phyloP scores from a whole-genome alignment of 2,113 vertebrate genomes.

The Sigmodon hispidus region DNA sequence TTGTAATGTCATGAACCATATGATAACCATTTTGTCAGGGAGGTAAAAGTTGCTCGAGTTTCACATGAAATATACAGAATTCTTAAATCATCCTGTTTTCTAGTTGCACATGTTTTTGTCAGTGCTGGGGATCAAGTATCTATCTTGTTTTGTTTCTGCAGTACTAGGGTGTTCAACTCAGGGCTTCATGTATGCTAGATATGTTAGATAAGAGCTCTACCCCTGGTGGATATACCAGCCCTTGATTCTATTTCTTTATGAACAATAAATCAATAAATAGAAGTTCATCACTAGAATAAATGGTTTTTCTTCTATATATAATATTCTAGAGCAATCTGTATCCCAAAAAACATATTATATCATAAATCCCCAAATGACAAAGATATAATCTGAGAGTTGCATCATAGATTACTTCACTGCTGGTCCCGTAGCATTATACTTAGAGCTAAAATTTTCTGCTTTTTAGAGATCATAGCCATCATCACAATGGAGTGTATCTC shows the following conservation, averaged over 20 bases:
- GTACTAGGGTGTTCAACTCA: background rate
- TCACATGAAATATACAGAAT: background rate
- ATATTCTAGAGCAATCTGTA: no score
- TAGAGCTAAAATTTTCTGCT: background rate
- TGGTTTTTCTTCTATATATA: background rate
- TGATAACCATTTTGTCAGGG: background rate
- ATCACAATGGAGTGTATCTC: accelerated
- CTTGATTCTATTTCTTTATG: background rate
- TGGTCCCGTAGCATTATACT: no score
- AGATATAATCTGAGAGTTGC: background rate
- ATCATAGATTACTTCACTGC: background rate
- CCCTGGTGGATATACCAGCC: background rate
- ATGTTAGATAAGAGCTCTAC: background rate
- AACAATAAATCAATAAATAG: background rate
- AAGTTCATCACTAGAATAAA: background rate
- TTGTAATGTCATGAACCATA: background rate
- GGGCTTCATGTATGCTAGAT: background rate
- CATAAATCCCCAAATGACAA: background rate
- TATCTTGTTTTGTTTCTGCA: background rate
- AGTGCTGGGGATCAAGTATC: background rate
- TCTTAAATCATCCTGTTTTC: background rate
- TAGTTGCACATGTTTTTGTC: background rate
- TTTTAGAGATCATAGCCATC: no score
- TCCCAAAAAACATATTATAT: no score
- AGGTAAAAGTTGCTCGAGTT: background rate